Base-by-base conservation (phyloP, 2,113 vertebrate species). In the Marcusenius ussheri region DNA sequence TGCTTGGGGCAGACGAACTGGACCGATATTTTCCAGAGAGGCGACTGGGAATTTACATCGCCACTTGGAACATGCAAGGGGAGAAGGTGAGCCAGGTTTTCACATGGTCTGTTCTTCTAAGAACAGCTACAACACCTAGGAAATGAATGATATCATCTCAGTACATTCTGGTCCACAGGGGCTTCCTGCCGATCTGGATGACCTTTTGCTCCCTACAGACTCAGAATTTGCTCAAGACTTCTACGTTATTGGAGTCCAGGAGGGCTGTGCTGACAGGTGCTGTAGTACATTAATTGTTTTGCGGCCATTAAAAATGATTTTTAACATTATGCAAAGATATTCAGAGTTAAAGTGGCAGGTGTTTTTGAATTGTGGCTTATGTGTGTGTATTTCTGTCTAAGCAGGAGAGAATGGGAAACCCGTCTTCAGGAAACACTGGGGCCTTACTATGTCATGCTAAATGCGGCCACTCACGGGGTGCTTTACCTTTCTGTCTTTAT, bases 21-120 rank as follows among this genome's bases (percentile, higher is more conserved):
- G 96, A 97, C 91, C 97, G 98, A 0, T 97, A 98, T 92, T 99
- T 99, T 91, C 98, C 98, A 0, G 94, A 98, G 86, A 94, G 98
- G 89, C 96, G 45, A n/a, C 1, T 98, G 86, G 96, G 96, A 2
- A 91, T 99, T 89, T 99, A 97, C 58, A 92, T 99, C 80, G 96
- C 96, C 92, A 99, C 98, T 0, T 99, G 98, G 98, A 99, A 99
- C 94, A 99, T 99, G 98, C 98, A 99, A 92, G 98, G 98, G 49
- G 96, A 97, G 93, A 98, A 97, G 97, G 98, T 98, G 47, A 4
- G 86, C 58, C 35, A 21, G 21, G 74, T 51, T 13, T 58, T 6
- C 70, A 19, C 49, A 5, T 39, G 45, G 70, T 3, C 42, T 47
- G 42, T 50, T 21, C 42, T 51, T 21, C 19, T 84, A 8, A 17